These are phyloP conservation scores for Dunckerocampus dactyliophorus DNA, from an alignment of 2,113 vertebrate genomes.

Conservation along the genomic window DNA sequence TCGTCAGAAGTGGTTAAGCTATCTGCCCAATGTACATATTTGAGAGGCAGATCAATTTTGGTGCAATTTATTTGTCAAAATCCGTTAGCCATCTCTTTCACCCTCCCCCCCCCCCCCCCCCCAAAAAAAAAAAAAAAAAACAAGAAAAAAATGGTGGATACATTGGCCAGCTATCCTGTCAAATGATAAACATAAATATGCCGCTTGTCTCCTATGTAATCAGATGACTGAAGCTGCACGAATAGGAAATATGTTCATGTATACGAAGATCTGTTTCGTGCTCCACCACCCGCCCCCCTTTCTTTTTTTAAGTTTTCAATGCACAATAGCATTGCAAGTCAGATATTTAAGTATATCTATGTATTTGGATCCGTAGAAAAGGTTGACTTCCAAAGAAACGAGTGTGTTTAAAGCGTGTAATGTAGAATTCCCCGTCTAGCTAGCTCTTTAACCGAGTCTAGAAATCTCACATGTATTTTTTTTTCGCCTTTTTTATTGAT, in stretches of 20 bases:
- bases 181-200: neutral
- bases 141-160: too few species aligned
- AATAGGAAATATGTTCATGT: neutral
- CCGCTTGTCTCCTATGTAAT: constrained; percentile 7
- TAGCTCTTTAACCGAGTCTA: constrained; percentile 44
- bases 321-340: too few species aligned
- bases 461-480: constrained; percentile 28
- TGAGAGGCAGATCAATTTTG: neutral
- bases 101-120: neutral
- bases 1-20: constrained; percentile 1
- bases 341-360: neutral
- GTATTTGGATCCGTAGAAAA: constrained; percentile 31
- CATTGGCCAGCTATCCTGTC: neutral
- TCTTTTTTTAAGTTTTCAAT: too few species aligned
- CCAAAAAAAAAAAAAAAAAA: too few species aligned
- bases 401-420: constrained; percentile 34
- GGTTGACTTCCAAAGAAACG: constrained; percentile 22
- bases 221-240: constrained; percentile 15
- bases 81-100: neutral
- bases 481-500: constrained; percentile 35
- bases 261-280: neutral
- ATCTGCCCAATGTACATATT: constrained; percentile 15
- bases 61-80: neutral
- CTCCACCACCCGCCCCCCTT: too few species aligned
- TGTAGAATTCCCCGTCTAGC: constrained; percentile 36